Conservation (phyloP, 2,113 vertebrate genomes). For the Eptatretus burgeri region DNA sequence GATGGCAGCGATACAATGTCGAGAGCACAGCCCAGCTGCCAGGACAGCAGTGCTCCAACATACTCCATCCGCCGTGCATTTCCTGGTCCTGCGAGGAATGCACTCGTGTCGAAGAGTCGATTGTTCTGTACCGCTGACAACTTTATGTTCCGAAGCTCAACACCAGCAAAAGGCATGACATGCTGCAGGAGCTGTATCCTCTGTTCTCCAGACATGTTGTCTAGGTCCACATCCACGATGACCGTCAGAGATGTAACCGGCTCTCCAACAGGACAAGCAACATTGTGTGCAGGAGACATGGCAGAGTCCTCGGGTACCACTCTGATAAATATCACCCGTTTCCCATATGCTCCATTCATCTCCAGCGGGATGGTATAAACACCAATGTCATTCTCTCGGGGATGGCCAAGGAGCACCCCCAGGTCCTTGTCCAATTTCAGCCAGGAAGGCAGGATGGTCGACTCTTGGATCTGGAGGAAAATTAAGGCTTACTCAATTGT, state of each 20-base stretch:
- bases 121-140: conserved; percentile 79
- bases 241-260: conserved; percentile 59
- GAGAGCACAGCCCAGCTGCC: conserved; percentile 67
- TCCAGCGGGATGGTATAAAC: conserved; percentile 52
- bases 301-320: conserved; percentile 52
- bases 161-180: conserved; percentile 51
- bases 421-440: conserved; percentile 40
- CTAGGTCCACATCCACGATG: conserved; percentile 74
- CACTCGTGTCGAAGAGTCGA: conserved; percentile 79
- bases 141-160: conserved; percentile 55
- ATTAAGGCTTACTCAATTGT: too few relatives aligned
- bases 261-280: conserved; percentile 38
- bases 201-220: conserved; percentile 63
- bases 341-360: conserved; percentile 22
- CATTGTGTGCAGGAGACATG: conserved; percentile 20
- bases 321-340: conserved; percentile 63
- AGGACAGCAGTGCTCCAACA: conserved; percentile 64
- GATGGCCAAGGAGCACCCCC: conserved; percentile 41
- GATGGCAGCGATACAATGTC: conserved; percentile 55
- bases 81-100: conserved; percentile 86
- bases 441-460: conserved; percentile 32
- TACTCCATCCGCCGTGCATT: conserved; percentile 92
- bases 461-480: too few relatives aligned
- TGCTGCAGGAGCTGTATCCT: conserved; percentile 33
- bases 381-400: conserved; percentile 61